phyloP scores from a whole-genome alignment of 2,113 vertebrate genomes.

The Ictalurus furcatus region DNA sequence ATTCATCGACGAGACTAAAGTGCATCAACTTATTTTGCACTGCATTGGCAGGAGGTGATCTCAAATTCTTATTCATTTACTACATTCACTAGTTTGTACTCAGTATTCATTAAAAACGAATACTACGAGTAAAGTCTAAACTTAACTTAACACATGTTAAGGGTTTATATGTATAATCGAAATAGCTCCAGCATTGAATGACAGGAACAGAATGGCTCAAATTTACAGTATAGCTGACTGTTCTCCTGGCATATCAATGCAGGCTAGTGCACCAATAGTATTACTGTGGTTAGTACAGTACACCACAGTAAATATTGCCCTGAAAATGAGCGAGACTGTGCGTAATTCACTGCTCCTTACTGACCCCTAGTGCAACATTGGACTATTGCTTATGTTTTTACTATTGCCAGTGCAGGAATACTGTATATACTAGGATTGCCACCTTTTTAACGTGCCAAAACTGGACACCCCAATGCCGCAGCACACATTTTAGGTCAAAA shows the following conservation, averaged over 20 bases:
- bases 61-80: neutral
- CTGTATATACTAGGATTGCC: neutral
- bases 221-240: neutral
- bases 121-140: neutral
- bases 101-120: neutral
- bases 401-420: neutral
- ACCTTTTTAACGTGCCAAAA: neutral
- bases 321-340: conserved; percentile 3
- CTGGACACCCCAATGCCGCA: neutral
- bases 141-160: neutral
- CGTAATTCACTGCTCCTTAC: conserved; percentile 32
- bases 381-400: conserved; percentile 14
- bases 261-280: conserved; percentile 38
- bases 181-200: conserved; percentile 28
- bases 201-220: conserved; percentile 5
- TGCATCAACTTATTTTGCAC: conserved; percentile 24
- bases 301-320: conserved; percentile 23
- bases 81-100: conserved; percentile 30
- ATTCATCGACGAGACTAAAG: conserved; percentile 39
- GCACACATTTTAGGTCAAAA: neutral
- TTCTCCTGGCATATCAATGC: neutral
- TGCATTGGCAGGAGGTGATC: conserved; percentile 21
- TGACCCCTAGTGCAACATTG: conserved; percentile 47
- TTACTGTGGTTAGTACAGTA: neutral
- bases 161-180: neutral